Conservation (phyloP, 1,140 invertebrate species). For the Anadara kagoshimensis region DNA sequence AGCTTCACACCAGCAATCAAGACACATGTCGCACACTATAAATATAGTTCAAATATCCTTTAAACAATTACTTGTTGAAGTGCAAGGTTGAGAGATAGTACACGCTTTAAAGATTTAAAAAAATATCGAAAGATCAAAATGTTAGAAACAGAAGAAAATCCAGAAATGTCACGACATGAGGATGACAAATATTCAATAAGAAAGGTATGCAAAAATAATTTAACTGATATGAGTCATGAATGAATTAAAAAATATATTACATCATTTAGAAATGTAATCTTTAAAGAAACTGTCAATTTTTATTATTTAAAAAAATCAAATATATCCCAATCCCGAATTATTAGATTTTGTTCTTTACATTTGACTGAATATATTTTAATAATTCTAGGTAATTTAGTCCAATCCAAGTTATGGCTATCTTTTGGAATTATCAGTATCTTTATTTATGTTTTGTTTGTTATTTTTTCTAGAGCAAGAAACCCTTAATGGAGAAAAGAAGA, state of each 20-base stretch:
- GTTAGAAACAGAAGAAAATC: conserved; percentile 18
- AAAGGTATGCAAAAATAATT: conserved; percentile 24
- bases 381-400: too few species aligned
- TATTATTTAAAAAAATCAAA: too few species aligned
- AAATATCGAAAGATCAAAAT: conserved; percentile 7
- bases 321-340: too few species aligned
- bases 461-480: conserved; percentile 86
- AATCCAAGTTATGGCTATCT: neutral
- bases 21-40: conserved; percentile 39
- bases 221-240: neutral
- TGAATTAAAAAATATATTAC: too few species aligned
- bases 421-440: neutral
- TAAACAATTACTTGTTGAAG: conserved; percentile 27
- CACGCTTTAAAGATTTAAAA: conserved; percentile 8
- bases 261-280: too few species aligned
- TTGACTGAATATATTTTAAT: too few species aligned
- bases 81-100: neutral
- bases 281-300: too few species aligned
- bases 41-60: conserved; percentile 17
- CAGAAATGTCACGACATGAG: conserved; percentile 17
- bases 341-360: too few species aligned
- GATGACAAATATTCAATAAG: conserved; percentile 30
- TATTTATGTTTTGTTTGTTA: neutral
- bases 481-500: conserved; percentile 91
- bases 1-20: conserved; percentile 51